phyloP scores from a whole-genome alignment of 2,113 vertebrate genomes.

The Xiphias gladius region DNA sequence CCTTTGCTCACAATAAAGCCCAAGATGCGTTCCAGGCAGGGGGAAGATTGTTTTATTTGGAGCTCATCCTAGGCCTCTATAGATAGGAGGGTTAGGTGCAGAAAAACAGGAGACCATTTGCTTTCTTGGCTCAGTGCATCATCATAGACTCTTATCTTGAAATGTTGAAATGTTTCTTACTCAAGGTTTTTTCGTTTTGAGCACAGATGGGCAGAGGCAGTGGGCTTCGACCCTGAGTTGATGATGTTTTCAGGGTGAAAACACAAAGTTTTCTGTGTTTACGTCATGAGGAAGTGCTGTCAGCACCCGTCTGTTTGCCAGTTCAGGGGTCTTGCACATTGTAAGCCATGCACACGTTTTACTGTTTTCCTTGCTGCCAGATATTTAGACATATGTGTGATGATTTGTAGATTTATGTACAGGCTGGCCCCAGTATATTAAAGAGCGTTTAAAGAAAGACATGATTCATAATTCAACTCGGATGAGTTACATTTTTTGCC shows the following conservation, averaged over 20 bases:
- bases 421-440: constrained; percentile 22
- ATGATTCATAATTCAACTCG: constrained; percentile 22
- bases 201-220: constrained; percentile 1
- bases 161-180: constrained; percentile 29
- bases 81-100: constrained; percentile 67
- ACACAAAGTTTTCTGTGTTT: constrained; percentile 13
- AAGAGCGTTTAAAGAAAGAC: constrained; percentile 30
- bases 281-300: constrained; percentile 32
- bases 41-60: constrained; percentile 82
- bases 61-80: constrained; percentile 74
- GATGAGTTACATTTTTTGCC: constrained; percentile 18
- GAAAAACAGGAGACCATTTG: constrained; percentile 44
- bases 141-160: constrained; percentile 54
- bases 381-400: constrained; percentile 42
- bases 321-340: constrained; percentile 18
- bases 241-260: constrained; percentile 23
- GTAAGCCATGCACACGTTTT: constrained; percentile 17
- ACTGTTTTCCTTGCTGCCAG: constrained; percentile 11
- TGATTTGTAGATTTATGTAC: constrained; percentile 26
- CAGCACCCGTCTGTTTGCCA: constrained; percentile 29
- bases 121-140: constrained; percentile 54
- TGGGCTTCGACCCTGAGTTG: background rate
- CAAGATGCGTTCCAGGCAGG: constrained; percentile 77
- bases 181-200: constrained; percentile 10
- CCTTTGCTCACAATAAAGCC: constrained; percentile 89